These are phyloP conservation scores for Metopolophium dirhodum DNA, from an alignment of 1,140 invertebrate genomes.

Conservation along the genomic window DNA sequence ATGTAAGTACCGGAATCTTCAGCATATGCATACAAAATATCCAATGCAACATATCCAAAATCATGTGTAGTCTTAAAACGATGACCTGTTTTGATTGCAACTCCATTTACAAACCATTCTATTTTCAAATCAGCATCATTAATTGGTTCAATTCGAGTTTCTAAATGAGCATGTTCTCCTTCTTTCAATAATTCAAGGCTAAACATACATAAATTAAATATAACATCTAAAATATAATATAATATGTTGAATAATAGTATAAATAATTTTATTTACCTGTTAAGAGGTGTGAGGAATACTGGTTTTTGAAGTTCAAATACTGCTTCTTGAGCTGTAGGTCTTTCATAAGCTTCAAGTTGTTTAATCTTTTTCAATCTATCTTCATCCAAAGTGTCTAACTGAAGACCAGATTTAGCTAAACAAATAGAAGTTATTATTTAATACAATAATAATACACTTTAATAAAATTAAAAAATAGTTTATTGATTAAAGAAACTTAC, in stretches of 20 bases:
- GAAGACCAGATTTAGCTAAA: constrained; percentile 81
- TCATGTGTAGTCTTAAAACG: constrained; percentile 91
- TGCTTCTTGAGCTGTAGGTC: constrained; percentile 76
- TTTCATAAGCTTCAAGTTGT: constrained; percentile 82
- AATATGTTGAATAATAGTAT: background rate
- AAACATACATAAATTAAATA: constrained; percentile 57
- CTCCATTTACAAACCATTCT: constrained; percentile 93
- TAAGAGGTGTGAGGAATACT: constrained; percentile 84
- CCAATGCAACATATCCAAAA: constrained; percentile 94
- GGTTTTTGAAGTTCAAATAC: constrained; percentile 81
- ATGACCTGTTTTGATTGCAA: constrained; percentile 80
- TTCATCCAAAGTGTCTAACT: constrained; percentile 87
- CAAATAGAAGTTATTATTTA: constrained; percentile 51
- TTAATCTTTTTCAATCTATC: constrained; percentile 87
- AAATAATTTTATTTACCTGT: constrained; percentile 64
- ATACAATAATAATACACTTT: background rate
- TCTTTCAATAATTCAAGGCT: constrained; percentile 84
- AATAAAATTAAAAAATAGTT: background rate
- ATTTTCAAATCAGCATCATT: constrained; percentile 94
- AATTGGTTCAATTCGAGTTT: constrained; percentile 93
- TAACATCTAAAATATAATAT: background rate
- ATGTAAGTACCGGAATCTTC: constrained; percentile 95
- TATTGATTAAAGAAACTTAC: constrained; percentile 65
- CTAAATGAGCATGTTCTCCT: constrained; percentile 91
- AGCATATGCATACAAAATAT: constrained; percentile 90